Percentiles rank a stretch among this genome's conserved stretches.
phyloP scores from a whole-genome alignment of 2,888 invertebrate species.

The Amphipoea lucens region DNA sequence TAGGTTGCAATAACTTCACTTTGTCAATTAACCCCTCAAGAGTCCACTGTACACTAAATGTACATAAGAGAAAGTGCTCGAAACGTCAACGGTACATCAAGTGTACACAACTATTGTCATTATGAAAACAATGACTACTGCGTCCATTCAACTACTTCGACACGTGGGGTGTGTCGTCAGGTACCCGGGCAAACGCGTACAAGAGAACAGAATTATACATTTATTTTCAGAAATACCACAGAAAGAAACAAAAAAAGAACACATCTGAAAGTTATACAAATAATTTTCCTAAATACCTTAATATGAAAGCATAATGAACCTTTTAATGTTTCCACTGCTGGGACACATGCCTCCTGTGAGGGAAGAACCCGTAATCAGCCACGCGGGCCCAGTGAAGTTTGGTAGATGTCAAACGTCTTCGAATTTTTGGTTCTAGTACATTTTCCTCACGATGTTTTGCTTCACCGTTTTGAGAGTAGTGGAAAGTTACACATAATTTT shows the following conservation, averaged over 20 bases:
- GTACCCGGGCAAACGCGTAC: not conserved
- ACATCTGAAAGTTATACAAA: not conserved
- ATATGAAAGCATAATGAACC: not conserved
- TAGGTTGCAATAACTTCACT: not conserved
- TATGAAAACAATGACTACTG: too few relatives aligned
- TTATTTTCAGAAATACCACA: not conserved
- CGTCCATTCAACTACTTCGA: too few relatives aligned
- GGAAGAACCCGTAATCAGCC: too few relatives aligned
- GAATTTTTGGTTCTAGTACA: not conserved
- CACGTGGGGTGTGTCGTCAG: too few relatives aligned
- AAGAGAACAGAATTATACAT: too few relatives aligned
- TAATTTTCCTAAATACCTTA: not conserved
- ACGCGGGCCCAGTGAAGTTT: too few relatives aligned
- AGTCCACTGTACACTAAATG: too few relatives aligned
- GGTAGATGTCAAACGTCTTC: not conserved
- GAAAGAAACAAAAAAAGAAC: not conserved
- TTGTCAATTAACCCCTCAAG: not conserved
- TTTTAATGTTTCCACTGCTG: not conserved
- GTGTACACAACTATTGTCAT: too few relatives aligned
- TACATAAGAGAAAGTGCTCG: too few relatives aligned
- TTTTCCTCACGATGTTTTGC: not conserved
- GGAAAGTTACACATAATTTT: not conserved
- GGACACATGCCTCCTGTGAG: too few relatives aligned
- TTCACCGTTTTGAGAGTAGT: not conserved
- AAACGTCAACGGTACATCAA: too few relatives aligned